Base-by-base conservation (phyloP, 2,888 invertebrate genomes). In the Mylabris sibirica region DNA sequence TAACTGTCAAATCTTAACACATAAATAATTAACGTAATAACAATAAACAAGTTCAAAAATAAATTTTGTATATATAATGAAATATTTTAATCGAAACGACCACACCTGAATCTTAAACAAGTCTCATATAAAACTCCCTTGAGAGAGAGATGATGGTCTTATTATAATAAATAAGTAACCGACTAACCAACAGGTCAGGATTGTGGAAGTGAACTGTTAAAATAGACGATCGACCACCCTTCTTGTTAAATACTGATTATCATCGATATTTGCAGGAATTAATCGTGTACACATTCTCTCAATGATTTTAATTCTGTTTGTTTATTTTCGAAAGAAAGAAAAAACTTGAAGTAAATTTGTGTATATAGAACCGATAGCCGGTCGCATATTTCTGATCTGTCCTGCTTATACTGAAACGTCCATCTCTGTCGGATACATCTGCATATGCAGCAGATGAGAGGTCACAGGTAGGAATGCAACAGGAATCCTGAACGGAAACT, bases 341-440 rank as follows among this genome's bases (percentile, higher is more conserved):
- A n/a, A 20, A 49, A n/a, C 20, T 44, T 44, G n/a, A 17, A 17
- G 12, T 44, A 17, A 41, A 41, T 44, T 44, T 44, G 44, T 38
- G 17, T 17, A 44, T 12, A 14, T 44, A 44, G 5, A 44, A 44
- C 12, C n/a, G n/a, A 44, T 11, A 35, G 35, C 44, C 44, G 44
- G 44, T 73, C 67, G 74, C 74, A 74, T 74, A 74, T 74, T 74
- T 74, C 66, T 74, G 67, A 53, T 59, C 71, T 68, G 61, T 70
- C 66, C 59, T 63, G 64, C 71, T 71, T 66, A 60, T 64, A 63
- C 64, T 12, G 14, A 12, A 41, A 61, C 20, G n/a, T 59, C 34
- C 41, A 57, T 63, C 59, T 73, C 71, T 73, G 72, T 75, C 69
- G 69, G 73, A 64, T 64, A 57, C 60, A 44, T 24, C 61, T 38